Conservation (phyloP, 2,888 invertebrate genomes). For the Chrysodeixis includens region DNA sequence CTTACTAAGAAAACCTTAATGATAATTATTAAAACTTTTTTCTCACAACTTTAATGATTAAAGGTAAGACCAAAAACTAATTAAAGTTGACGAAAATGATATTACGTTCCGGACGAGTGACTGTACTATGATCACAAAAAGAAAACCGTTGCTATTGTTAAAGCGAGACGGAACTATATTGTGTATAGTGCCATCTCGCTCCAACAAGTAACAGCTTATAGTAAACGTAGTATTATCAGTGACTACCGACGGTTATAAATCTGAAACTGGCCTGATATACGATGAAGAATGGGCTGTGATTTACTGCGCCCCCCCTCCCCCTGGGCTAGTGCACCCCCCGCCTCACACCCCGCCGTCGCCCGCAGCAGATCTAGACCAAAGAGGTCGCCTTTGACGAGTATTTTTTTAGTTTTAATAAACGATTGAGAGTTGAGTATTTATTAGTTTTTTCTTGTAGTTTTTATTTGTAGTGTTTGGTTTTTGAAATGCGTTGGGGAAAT, state of each 20-base stretch:
- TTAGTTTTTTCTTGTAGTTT: too few relatives aligned
- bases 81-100: constrained; percentile 22
- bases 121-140: constrained; percentile 6
- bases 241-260: constrained; percentile 52
- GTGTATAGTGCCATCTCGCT: neutral
- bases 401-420: neutral
- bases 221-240: constrained; percentile 34
- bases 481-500: too few relatives aligned
- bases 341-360: constrained; percentile 28
- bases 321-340: constrained; percentile 20
- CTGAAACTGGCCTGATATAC: constrained; percentile 54
- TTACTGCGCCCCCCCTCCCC: constrained; percentile 37
- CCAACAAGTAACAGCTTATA: too few relatives aligned
- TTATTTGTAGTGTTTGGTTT: too few relatives aligned
- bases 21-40: neutral
- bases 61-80: constrained; percentile 17
- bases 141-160: neutral
- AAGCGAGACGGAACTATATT: too few relatives aligned
- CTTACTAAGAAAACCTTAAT: neutral
- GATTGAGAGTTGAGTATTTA: too few relatives aligned
- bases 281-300: constrained; percentile 59
- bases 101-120: constrained; percentile 17
- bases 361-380: constrained; percentile 46
- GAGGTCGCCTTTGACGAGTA: constrained; percentile 42
- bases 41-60: constrained; percentile 5